These are phyloP conservation scores for Octonoba sinensis DNA, from an alignment of 2,888 invertebrate genomes.

Conservation along the genomic window DNA sequence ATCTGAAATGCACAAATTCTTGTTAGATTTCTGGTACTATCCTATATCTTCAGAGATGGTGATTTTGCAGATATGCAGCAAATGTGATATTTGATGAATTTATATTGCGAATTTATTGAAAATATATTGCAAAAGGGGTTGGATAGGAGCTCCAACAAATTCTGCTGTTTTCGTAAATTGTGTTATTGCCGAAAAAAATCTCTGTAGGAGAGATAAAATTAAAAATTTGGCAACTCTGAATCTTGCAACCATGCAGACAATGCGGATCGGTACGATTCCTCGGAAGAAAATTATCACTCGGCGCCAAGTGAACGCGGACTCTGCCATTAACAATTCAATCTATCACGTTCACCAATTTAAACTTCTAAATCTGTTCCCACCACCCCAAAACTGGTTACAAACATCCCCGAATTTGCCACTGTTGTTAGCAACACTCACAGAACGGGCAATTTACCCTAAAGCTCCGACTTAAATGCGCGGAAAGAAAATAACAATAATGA, in stretches of 20 bases:
- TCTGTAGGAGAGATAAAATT: too few species aligned
- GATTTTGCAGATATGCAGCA: too few species aligned
- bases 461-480: not conserved
- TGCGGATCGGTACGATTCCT: conserved; percentile 15
- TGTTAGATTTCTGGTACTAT: too few species aligned
- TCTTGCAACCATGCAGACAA: conserved; percentile 17
- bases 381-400: conserved; percentile 19
- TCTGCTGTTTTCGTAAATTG: too few species aligned
- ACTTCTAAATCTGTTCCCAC: conserved; percentile 45
- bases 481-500: conserved; percentile 22
- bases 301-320: conserved; percentile 48
- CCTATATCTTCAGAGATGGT: too few species aligned
- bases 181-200: too few species aligned
- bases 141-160: too few species aligned
- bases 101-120: too few species aligned
- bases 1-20: too few species aligned
- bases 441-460: conserved; percentile 10
- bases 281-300: conserved; percentile 54
- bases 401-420: conserved; percentile 25
- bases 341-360: conserved; percentile 56
- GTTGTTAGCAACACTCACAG: conserved; percentile 6
- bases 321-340: conserved; percentile 63
- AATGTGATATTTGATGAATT: too few species aligned
- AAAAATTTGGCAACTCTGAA: too few species aligned
- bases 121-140: too few species aligned